Base-by-base conservation (phyloP, 2,113 vertebrate genomes). In the Chloropsis cyanopogon region DNA sequence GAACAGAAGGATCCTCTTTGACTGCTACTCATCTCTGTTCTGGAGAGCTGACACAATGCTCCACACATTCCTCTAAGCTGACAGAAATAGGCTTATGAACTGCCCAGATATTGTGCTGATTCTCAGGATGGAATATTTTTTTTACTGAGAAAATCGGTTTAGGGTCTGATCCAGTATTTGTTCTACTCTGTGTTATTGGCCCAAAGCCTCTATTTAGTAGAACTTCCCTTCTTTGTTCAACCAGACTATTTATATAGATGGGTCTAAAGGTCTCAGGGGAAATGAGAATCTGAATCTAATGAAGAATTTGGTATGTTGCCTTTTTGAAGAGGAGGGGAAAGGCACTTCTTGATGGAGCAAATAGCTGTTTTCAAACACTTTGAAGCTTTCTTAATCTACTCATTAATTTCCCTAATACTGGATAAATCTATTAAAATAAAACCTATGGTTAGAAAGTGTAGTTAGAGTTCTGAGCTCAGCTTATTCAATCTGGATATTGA, bases 141-240 rank as follows among this genome's bases (percentile, higher is more conserved):
- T 85, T 80, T 50, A 47, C 50, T 77, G 59, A 63, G 80, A 70
- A 93, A 92, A 93, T 88, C 16, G 3, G 22, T 92, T 94, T 83
- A 88, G 35, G 52, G 68, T 54, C 92, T 88, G 82, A 73, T 86
- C 68, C 79, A 78, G 11, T 83, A 59, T 92, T 92, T 95, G 91
- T 92, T 94, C 72, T 53, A 28, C 60, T 86, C 46, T 31, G 15
- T 63, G 76, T 77, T 88, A 37, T 21, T 96, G 91, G 90, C 94
- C 85, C 77, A 75, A 82, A 75, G 91, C 89, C 88, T 65, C 86
- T 76, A 64, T 96, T 92, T 86, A 88, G 80, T 49, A 75, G 69
- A 71, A 88, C 80, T 96, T 95, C 95, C 93, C 52, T 83, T 86
- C 88, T 94, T 93, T 97, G 92, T 95, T 92, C 68, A 73, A 54